A percentile compares a stretch with the other conserved stretches of the same genome.
These are phyloP conservation scores for Atrina japonica DNA, from an alignment of 2,888 invertebrate genomes.

Conservation along the genomic window DNA sequence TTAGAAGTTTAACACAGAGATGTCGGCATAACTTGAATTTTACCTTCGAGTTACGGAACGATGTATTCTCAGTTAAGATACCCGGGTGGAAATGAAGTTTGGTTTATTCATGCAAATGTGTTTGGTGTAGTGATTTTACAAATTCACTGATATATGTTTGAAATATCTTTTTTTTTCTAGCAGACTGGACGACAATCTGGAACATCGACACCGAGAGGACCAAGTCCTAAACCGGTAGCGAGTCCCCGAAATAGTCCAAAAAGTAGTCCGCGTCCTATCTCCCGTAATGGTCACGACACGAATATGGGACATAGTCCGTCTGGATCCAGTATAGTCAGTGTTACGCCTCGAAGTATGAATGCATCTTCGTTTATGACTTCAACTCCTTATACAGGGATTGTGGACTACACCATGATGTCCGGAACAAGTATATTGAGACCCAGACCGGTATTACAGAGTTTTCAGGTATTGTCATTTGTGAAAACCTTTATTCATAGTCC, in stretches of 20 bases:
- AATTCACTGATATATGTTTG: no score
- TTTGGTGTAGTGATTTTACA: no score
- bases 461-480: conserved; percentile 63
- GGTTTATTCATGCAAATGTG: no score
- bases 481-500: no score
- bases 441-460: conserved; percentile 68
- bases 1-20: no score
- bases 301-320: conserved; percentile 13
- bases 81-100: no score
- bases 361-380: conserved; percentile 58
- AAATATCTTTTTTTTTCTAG: no score
- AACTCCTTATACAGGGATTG: conserved; percentile 41
- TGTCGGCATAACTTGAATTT: no score
- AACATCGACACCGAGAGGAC: no score
- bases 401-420: conserved; percentile 54
- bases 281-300: conserved; percentile 38
- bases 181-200: no score
- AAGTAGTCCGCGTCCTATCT: conserved; percentile 41
- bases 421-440: conserved; percentile 63
- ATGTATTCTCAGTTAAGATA: no score
- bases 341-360: conserved; percentile 64
- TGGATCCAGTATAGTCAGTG: conserved; percentile 67
- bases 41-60: no score
- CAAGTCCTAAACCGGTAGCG: conserved; percentile 52
- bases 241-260: conserved; percentile 55